phyloP scores from a whole-genome alignment of 2,113 vertebrate species.

The Heterotis niloticus region DNA sequence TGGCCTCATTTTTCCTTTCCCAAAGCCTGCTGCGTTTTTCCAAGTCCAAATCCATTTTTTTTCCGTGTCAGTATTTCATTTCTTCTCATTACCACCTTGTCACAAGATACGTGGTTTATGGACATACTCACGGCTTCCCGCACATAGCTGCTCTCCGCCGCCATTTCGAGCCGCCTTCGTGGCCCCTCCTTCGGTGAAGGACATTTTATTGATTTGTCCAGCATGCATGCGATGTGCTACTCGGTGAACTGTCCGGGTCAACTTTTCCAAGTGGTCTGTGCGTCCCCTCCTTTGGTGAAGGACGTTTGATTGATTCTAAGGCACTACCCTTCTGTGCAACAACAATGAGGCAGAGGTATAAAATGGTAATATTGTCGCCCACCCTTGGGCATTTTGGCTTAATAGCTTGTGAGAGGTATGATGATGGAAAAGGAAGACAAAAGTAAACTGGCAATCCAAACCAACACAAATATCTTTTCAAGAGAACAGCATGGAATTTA shows the following conservation, averaged over 20 bases:
- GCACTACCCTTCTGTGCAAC: neutral
- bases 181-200: neutral
- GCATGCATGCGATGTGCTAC: neutral
- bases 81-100: conserved; percentile 2
- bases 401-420: neutral
- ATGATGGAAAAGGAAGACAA: neutral
- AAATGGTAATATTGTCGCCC: neutral
- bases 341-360: neutral
- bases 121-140: neutral
- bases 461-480: neutral
- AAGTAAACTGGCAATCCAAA: neutral
- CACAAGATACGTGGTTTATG: conserved; percentile 4
- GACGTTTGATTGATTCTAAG: neutral
- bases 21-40: neutral
- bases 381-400: neutral
- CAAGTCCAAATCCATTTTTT: neutral
- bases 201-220: neutral
- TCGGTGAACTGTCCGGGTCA: neutral
- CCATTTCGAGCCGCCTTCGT: neutral
- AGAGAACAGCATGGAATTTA: neutral
- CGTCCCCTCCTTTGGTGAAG: neutral
- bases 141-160: neutral
- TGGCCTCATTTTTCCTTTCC: neutral
- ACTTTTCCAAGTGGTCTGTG: neutral
- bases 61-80: neutral